phyloP scores from a whole-genome alignment of 2,113 vertebrate genomes.

The Eurypyga helias region DNA sequence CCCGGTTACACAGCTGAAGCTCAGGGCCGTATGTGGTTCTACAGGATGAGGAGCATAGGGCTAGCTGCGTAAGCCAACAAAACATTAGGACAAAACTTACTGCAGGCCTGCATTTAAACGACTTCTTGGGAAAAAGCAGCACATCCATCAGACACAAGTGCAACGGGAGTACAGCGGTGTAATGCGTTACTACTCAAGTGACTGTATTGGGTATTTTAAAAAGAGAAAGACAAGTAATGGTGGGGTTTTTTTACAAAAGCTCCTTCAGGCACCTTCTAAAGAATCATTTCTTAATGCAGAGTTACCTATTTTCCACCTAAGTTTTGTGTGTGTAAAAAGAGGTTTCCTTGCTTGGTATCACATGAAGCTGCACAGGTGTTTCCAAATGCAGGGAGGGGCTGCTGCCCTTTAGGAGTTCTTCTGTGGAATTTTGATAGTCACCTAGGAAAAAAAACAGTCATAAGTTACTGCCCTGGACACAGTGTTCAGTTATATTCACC shows the following conservation, averaged over 20 bases:
- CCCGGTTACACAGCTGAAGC: fast-evolving
- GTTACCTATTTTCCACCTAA: not conserved
- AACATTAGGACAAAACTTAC: not conserved
- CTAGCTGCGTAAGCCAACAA: not conserved
- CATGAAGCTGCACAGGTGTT: not conserved
- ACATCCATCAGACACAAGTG: not conserved
- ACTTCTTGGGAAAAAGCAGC: not conserved
- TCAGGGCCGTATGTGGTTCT: fast-evolving
- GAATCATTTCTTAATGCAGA: not conserved
- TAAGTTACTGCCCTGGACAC: not conserved
- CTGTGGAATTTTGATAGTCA: constrained; percentile 89
- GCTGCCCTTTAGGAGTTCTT: constrained; percentile 85
- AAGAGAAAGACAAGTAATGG: not conserved
- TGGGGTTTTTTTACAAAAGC: not conserved
- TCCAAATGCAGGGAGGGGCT: fast-evolving
- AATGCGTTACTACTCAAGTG: not conserved
- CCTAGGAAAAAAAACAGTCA: constrained; percentile 59
- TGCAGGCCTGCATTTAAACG: not conserved
- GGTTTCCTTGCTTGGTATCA: not conserved
- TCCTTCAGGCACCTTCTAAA: not conserved
- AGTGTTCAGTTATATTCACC: not conserved
- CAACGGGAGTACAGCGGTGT: not conserved
- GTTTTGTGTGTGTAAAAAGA: not conserved
- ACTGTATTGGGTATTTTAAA: not conserved
- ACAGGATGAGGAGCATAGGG: fast-evolving